Evolutionary conservation across 2,113 vertebrate species (phyloP), one percentile per base, ranked within the genome.

Genomic region (Sylvia atricapilla): DNA sequence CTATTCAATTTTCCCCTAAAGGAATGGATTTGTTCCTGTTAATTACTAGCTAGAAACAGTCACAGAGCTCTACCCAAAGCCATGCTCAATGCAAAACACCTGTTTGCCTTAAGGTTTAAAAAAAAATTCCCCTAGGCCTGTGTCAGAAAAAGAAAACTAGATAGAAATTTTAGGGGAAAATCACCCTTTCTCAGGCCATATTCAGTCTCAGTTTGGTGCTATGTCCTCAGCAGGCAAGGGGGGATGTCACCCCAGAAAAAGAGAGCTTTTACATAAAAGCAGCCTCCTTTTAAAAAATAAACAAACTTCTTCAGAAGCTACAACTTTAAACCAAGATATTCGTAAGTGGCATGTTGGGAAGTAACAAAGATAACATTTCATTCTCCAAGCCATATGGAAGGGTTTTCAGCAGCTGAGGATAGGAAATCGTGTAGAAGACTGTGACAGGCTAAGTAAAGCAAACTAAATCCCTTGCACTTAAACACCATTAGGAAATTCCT

Each of bases 361-460:
- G 86, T 74, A 89, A 10, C 49, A 86, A 93, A 97, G 88, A 88
- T 90, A 94, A 88, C 85, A 86, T 93, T 95, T 97, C 93, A 85
- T 82, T 93, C 77, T 93, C 60, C 78, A 67, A 89, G 73, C 91
- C 94, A 94, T 96, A 96, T 95, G 95, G 93, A 91, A 92, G 46
- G 46, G 7, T 70, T 93, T 96, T 97, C 81, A 85, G 4, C 75
- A 95, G 72, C 73, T 78, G 55, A 81, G 68, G 70, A 50, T 55
- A 60, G 44, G 62, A 95, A 95, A 77, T 94, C 1, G 1, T 46
- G 46, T 53, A 75, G 49, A 87, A 82, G 63, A 73, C 28, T 90
- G 35, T 13, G 31, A 93, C 70, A 89, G 60, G 43, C 81, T 86
- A 76, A 95, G 90, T 84, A 91, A 93, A 96, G 83, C 33, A 93